Percentiles rank a stretch among this genome's conserved stretches.
Evolutionary conservation across 2,888 invertebrate species (phyloP).

Genomic region (Ernsta delagoae): DNA sequence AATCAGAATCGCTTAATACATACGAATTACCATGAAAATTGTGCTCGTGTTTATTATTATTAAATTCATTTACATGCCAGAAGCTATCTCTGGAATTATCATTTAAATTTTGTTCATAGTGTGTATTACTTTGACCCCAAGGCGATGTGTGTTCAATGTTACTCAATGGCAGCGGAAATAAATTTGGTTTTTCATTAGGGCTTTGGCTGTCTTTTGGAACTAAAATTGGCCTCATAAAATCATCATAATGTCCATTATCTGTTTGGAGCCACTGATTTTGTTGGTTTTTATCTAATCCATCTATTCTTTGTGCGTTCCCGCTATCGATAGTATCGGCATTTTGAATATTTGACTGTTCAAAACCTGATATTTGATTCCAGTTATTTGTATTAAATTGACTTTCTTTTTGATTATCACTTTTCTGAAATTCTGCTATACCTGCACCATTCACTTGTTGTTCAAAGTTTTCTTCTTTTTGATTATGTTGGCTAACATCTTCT

Average conservation of each 20-base stretch:
- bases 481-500: slow-evolving; percentile 17
- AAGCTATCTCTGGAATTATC: too few relatives aligned
- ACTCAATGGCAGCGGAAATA: slow-evolving; percentile 4
- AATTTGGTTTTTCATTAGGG: slow-evolving; percentile 12
- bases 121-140: slow-evolving; percentile 20
- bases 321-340: background rate
- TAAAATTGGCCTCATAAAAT: slow-evolving; percentile 23
- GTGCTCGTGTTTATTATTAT: slow-evolving; percentile 10
- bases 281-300: slow-evolving; percentile 3
- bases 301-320: background rate
- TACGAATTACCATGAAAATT: background rate
- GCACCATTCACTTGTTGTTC: slow-evolving; percentile 33
- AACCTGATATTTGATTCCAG: slow-evolving; percentile 9
- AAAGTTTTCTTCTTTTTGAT: slow-evolving; percentile 28
- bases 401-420: slow-evolving; percentile 14
- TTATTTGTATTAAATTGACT: slow-evolving; percentile 6
- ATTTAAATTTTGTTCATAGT: background rate
- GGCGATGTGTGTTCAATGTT: background rate
- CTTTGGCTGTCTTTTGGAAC: background rate
- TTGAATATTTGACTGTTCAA: slow-evolving; percentile 13
- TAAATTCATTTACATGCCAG: slow-evolving; percentile 10
- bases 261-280: slow-evolving; percentile 18
- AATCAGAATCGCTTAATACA: too few relatives aligned
- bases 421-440: slow-evolving; percentile 6
- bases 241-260: slow-evolving; percentile 9